Conservation (phyloP, 2,797 vertebrate species). For the Chaetodon trifasciatus region DNA sequence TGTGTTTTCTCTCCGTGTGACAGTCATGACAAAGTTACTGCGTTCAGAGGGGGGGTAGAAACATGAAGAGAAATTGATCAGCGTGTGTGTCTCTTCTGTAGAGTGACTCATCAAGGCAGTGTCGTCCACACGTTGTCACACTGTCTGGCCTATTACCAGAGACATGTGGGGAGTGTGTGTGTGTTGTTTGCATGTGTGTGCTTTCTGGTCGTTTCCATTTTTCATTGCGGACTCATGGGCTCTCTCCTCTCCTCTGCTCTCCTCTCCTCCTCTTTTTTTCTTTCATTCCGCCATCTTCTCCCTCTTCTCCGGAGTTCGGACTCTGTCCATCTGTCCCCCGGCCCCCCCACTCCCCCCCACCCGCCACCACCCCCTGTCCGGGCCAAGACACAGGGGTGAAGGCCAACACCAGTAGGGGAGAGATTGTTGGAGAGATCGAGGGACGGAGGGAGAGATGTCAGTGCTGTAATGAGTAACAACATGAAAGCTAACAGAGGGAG, state of each 20-base stretch:
- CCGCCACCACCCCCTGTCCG: slow-evolving; percentile 68
- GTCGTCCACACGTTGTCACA: slow-evolving; percentile 77
- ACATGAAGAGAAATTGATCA: slow-evolving; percentile 68
- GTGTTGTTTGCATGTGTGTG: slow-evolving; percentile 41
- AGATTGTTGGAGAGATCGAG: slow-evolving; percentile 64
- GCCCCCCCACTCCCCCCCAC: background rate
- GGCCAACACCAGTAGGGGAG: slow-evolving; percentile 79
- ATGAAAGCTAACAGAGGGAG: slow-evolving; percentile 82
- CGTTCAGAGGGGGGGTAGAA: slow-evolving; percentile 45
- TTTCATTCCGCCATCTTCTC: slow-evolving; percentile 66
- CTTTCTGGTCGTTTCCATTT: slow-evolving; percentile 47
- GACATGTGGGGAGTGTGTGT: slow-evolving; percentile 52
- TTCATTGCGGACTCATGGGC: slow-evolving; percentile 53
- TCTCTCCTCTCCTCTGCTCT: slow-evolving; percentile 29
- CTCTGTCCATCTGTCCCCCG: slow-evolving; percentile 77
- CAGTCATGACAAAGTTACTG: slow-evolving; percentile 49
- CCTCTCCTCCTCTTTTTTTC: slow-evolving; percentile 19
- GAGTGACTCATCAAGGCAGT: slow-evolving; percentile 74
- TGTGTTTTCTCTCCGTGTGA: slow-evolving; percentile 43
- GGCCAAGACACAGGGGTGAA: slow-evolving; percentile 81
- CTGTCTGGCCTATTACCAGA: slow-evolving; percentile 81
- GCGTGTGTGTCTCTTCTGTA: slow-evolving; percentile 83
- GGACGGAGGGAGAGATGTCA: slow-evolving; percentile 77
- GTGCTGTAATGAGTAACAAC: slow-evolving; percentile 85
- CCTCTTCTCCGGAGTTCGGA: slow-evolving; percentile 79